phyloP scores from a whole-genome alignment of 2,113 vertebrate genomes.

The Willisornis vidua region DNA sequence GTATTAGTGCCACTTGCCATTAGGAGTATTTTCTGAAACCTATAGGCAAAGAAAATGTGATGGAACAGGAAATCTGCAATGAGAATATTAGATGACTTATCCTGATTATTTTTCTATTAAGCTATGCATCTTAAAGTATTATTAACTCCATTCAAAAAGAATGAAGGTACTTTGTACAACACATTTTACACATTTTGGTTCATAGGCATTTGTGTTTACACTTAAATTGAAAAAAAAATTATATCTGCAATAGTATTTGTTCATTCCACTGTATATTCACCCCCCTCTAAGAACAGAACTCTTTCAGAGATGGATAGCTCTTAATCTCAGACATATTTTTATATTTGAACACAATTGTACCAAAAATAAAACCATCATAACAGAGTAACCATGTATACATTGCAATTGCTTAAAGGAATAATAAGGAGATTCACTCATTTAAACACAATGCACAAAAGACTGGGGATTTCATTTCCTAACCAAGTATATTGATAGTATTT shows the following conservation, averaged over 20 bases:
- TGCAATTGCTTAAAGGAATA: background rate
- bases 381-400: background rate
- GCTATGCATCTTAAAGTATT: background rate
- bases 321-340: background rate
- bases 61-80: background rate
- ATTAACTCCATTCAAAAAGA: background rate
- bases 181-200: background rate
- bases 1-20: background rate
- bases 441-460: background rate
- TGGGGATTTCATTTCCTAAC: background rate
- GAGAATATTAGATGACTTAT: background rate
- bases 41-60: background rate
- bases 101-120: background rate
- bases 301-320: background rate
- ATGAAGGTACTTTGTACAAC: background rate
- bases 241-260: background rate
- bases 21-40: constrained; percentile 26
- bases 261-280: background rate
- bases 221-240: background rate
- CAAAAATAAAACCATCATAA: background rate
- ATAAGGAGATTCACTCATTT: background rate
- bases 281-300: background rate
- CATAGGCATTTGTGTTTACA: background rate
- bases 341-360: background rate
- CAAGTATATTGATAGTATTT: constrained; percentile 30